Evolutionary conservation across 2,113 vertebrate genomes (phyloP).

Genomic region (Columba janthina): DNA sequence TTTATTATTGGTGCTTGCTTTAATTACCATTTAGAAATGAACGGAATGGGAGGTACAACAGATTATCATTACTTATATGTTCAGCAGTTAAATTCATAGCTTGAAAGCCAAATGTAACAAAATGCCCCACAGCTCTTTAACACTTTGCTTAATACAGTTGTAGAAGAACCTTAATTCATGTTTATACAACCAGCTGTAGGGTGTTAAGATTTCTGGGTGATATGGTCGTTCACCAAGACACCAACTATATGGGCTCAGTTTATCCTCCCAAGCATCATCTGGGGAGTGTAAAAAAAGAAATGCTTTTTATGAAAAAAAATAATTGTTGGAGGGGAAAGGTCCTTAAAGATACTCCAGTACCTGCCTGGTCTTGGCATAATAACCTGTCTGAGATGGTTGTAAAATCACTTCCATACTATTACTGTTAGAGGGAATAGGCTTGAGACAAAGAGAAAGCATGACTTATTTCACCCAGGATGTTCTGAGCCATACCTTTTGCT

Average conservation of each 20-base stretch:
- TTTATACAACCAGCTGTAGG: constrained; percentile 42
- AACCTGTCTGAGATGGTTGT: background rate
- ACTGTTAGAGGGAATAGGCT: background rate
- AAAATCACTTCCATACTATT: background rate
- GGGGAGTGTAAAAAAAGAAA: background rate
- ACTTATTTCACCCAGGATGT: background rate
- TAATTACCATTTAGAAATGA: constrained; percentile 68
- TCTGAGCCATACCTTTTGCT: background rate
- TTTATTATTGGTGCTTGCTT: constrained; percentile 63
- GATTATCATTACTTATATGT: constrained; percentile 53
- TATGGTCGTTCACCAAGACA: background rate
- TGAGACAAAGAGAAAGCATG: background rate
- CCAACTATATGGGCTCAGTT: background rate
- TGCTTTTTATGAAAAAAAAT: background rate
- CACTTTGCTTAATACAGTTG: constrained; percentile 45
- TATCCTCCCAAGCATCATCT: constrained; percentile 1
- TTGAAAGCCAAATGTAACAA: constrained; percentile 56
- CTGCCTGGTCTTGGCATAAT: background rate
- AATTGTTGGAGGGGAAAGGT: background rate
- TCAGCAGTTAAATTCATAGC: constrained; percentile 54
- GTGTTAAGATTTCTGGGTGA: background rate
- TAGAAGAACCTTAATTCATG: constrained; percentile 58
- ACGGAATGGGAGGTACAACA: constrained; percentile 57
- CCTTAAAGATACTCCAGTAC: background rate
- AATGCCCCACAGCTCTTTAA: constrained; percentile 58